Conservation (phyloP, 2,797 vertebrate genomes). For the Dendrocincla tyrannina region DNA sequence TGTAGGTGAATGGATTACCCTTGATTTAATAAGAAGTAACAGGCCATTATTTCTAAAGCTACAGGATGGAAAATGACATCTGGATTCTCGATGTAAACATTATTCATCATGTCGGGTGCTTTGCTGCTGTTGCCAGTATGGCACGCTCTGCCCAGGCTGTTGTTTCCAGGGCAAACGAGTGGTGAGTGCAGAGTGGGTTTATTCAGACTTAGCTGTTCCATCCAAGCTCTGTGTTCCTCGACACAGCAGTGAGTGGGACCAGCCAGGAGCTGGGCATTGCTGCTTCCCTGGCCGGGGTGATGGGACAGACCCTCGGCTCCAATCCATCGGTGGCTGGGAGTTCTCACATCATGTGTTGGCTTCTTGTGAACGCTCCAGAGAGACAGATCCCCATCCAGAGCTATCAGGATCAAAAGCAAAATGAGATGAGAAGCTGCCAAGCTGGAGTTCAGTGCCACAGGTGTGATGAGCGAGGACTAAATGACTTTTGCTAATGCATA, state of each 20-base stretch:
- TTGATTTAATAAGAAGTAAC: slow-evolving; percentile 68
- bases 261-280: not conserved
- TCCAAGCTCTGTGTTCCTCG: not conserved
- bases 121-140: slow-evolving; percentile 41
- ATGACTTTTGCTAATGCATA: not conserved
- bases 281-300: not conserved
- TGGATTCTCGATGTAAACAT: slow-evolving; percentile 63
- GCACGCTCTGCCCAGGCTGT: not conserved
- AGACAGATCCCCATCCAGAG: not conserved
- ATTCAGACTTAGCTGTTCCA: not conserved
- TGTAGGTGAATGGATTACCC: slow-evolving; percentile 62
- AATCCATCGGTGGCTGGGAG: not conserved
- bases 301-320: not conserved
- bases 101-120: slow-evolving; percentile 60
- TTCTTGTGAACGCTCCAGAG: not conserved
- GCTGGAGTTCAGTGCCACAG: not conserved
- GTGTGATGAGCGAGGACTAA: not conserved
- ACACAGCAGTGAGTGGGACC: not conserved
- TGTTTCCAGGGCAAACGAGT: slow-evolving; percentile 10
- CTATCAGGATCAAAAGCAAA: not conserved
- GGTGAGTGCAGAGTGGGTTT: not conserved
- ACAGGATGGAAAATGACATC: slow-evolving; percentile 65
- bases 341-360: not conserved
- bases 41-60: slow-evolving; percentile 64
- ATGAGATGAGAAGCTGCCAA: not conserved